Conservation (phyloP, 2,797 vertebrate genomes). For the Dendrocincla tyrannina region DNA sequence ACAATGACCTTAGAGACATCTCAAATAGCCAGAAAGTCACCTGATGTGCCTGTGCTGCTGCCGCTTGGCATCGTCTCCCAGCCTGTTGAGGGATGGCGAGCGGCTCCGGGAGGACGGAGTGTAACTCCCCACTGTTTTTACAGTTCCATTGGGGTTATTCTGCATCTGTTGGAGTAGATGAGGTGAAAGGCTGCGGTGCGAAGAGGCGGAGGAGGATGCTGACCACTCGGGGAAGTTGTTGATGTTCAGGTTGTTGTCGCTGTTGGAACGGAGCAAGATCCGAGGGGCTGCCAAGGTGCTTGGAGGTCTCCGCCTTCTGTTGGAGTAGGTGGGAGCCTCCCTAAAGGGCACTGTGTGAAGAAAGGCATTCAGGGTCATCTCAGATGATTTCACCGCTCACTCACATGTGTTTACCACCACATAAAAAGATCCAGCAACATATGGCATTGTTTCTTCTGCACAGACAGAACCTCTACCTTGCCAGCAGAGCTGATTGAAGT, state of each 20-base stretch:
- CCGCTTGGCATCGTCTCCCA: constrained; percentile 86
- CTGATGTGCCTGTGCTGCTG: constrained; percentile 80
- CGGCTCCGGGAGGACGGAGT: constrained; percentile 84
- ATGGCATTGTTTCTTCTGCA: constrained; percentile 9
- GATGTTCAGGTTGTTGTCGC: constrained; percentile 90
- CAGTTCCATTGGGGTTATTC: constrained; percentile 87
- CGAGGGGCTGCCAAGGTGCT: constrained; percentile 87
- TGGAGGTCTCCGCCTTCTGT: constrained; percentile 84
- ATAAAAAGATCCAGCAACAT: constrained; percentile 5
- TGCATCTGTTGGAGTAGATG: constrained; percentile 91
- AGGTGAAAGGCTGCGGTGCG: constrained; percentile 92
- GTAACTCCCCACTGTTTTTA: constrained; percentile 88
- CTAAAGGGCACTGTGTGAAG: constrained; percentile 90
- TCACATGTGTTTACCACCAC: not conserved
- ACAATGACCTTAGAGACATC: not conserved
- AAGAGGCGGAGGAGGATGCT: constrained; percentile 77
- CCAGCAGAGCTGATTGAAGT: not conserved
- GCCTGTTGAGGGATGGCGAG: constrained; percentile 91
- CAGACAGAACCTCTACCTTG: not conserved
- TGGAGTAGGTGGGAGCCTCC: constrained; percentile 92
- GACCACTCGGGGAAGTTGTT: constrained; percentile 79
- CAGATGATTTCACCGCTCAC: not conserved
- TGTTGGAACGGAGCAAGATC: constrained; percentile 93
- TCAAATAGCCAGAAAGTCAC: constrained; percentile 55
- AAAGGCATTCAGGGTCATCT: not conserved